Base-by-base conservation (phyloP, 2,888 invertebrate genomes). In the Melieria omissa region DNA sequence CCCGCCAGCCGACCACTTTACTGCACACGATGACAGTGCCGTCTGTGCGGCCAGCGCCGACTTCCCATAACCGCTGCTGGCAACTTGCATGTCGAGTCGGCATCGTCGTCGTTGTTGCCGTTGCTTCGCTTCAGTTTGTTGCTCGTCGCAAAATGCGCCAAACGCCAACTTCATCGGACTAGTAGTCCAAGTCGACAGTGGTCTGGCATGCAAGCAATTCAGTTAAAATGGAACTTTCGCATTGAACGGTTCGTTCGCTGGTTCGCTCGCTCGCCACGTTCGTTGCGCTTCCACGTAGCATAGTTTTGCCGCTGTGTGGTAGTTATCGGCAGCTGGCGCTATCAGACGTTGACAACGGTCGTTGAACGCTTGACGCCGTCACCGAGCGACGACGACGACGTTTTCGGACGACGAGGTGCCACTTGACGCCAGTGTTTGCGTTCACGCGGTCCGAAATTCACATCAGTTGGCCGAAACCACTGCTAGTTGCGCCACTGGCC, bases 151-250 rank as follows among this genome's bases (percentile, higher is more conserved):
- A 69, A 72, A 75, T 73, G 80, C 80, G 29, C 29, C 29, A 80
- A 79, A 83, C 81, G 80, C 80, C 83, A 81, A 85, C 84, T 82
- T 81, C 82, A 82, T 85, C 84, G 85, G 81, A 84, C 82, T 82
- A 85, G 84, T 82, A 85, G 84, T 85, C 84, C 83, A 80, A 80
- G 72, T 74, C 76, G 78, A 71, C 74, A 75, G 78, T 78, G 77
- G 76, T 74, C 72, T 75, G 79, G 79, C 78, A 79, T 79, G 78
- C 78, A 78, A 80, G 78, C 78, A 77, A 81, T 82, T 85, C 84
- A 85, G 85, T 85, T 82, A 81, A 84, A 85, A 85, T 83, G 82
- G 82, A 84, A 84, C 85, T 80, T 83, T 84, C 83, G 81, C 83
- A 83, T 81, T 79, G 82, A 80, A 80, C 84, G 84, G 85, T 85